Evolutionary conservation across 2,113 vertebrate genomes (phyloP).

Genomic region (Pelecanus crispus): DNA sequence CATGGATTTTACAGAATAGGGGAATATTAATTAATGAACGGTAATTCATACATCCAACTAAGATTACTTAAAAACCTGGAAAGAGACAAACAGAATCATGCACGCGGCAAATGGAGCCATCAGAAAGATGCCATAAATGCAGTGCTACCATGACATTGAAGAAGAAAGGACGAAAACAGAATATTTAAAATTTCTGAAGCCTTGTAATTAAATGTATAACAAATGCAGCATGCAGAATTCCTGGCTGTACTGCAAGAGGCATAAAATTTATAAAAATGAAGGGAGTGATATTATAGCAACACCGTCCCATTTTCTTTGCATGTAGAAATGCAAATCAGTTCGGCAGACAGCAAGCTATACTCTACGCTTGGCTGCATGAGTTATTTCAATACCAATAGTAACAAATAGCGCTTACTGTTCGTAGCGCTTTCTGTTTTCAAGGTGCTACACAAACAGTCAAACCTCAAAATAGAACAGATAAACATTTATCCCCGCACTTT

Average conservation of each 20-base stretch:
- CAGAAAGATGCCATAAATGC: background rate
- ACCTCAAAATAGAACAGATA: background rate
- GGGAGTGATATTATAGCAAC: background rate
- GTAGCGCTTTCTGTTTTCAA: background rate
- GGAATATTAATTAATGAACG: conserved; percentile 13
- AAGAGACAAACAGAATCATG: background rate
- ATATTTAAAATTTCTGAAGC: background rate
- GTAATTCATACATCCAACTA: background rate
- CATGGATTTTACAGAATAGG: background rate
- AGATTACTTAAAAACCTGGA: background rate
- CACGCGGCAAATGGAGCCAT: background rate
- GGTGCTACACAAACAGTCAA: background rate
- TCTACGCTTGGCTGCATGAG: background rate
- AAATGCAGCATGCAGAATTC: background rate
- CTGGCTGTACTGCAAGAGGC: background rate
- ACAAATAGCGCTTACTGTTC: background rate
- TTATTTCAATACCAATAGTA: background rate
- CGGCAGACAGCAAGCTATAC: background rate
- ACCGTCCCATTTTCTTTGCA: background rate
- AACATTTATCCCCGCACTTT: background rate
- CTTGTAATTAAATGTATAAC: background rate
- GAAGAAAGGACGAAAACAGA: background rate
- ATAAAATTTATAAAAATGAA: background rate
- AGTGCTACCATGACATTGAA: background rate
- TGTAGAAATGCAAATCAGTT: conserved; percentile 15